Percentiles rank a stretch among this genome's conserved stretches.
Evolutionary conservation across 2,888 invertebrate species (phyloP).

Genomic region (Drosophila infuscata): DNA sequence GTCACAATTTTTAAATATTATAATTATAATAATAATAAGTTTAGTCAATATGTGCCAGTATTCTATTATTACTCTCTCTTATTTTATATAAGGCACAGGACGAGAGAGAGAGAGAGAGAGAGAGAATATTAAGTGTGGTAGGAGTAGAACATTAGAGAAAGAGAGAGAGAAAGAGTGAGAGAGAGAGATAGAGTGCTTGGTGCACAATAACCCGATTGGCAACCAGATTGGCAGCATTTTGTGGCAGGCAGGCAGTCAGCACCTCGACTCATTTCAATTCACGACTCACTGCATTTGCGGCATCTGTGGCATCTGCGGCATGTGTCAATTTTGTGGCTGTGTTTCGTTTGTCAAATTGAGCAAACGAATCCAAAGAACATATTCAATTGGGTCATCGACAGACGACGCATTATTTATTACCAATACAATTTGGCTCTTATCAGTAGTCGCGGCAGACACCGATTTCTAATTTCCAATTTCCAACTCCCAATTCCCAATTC

Average conservation of each 20-base stretch:
- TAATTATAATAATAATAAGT: not conserved
- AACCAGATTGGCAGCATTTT: constrained; percentile 1
- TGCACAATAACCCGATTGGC: constrained; percentile 2
- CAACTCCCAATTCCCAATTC: constrained; percentile 4
- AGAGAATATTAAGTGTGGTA: not conserved
- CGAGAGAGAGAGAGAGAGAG: too few relatives aligned
- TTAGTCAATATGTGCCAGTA: not conserved
- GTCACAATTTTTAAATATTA: not conserved
- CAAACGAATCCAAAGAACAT: constrained; percentile 11
- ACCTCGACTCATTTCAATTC: constrained; percentile 20
- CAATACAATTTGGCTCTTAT: constrained; percentile 15
- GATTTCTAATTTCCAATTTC: constrained; percentile 20
- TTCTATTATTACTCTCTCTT: not conserved
- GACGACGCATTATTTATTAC: constrained; percentile 26
- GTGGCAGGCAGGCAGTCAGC: constrained; percentile 13
- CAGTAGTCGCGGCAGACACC: constrained; percentile 1
- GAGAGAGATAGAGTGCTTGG: not conserved
- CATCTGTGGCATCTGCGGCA: constrained; percentile 54
- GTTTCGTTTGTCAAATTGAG: constrained; percentile 59
- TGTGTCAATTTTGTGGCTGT: constrained; percentile 51
- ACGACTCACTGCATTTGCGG: constrained; percentile 44
- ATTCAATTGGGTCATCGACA: constrained; percentile 55
- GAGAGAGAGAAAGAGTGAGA: not conserved
- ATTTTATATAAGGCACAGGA: not conserved
- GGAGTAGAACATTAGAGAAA: not conserved